Percentiles rank a stretch among this genome's conserved stretches.
Conservation (phyloP, 2,797 vertebrate species). For the Hemibagrus guttatus region DNA sequence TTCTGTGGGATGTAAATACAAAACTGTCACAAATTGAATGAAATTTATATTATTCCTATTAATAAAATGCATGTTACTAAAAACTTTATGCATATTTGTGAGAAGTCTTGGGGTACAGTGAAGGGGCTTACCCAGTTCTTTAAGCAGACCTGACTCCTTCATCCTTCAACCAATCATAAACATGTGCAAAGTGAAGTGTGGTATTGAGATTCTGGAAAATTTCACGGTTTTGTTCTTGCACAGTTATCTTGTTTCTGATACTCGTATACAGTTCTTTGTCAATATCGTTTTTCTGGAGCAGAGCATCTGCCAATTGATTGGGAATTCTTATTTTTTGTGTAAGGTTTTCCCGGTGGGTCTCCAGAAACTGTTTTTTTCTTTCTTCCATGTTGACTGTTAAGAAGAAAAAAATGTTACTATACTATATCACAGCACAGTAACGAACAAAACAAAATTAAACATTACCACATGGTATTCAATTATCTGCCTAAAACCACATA, state of each 20-base stretch:
- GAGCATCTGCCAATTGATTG: background rate
- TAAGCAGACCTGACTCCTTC: background rate
- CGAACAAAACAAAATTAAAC: background rate
- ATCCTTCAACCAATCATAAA: background rate
- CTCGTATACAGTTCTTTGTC: rapidly evolving
- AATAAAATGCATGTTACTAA: background rate
- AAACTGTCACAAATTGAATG: background rate
- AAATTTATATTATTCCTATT: background rate
- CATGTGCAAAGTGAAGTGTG: background rate
- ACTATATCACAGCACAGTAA: background rate
- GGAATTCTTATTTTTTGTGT: background rate
- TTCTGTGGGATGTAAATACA: background rate
- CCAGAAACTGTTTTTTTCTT: background rate
- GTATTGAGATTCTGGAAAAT: background rate
- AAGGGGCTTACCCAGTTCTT: background rate
- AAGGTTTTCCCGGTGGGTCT: background rate
- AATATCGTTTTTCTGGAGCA: rapidly evolving
- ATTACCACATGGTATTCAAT: background rate
- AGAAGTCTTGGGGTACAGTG: background rate
- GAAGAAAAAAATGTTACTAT: background rate
- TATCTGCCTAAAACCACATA: background rate
- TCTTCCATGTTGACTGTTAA: background rate
- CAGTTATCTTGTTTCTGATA: rapidly evolving
- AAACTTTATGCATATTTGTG: background rate
- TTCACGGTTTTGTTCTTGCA: background rate